These are phyloP conservation scores for Ditylenchus dipsaci DNA, from an alignment of 1,140 invertebrate genomes.

Conservation along the genomic window DNA sequence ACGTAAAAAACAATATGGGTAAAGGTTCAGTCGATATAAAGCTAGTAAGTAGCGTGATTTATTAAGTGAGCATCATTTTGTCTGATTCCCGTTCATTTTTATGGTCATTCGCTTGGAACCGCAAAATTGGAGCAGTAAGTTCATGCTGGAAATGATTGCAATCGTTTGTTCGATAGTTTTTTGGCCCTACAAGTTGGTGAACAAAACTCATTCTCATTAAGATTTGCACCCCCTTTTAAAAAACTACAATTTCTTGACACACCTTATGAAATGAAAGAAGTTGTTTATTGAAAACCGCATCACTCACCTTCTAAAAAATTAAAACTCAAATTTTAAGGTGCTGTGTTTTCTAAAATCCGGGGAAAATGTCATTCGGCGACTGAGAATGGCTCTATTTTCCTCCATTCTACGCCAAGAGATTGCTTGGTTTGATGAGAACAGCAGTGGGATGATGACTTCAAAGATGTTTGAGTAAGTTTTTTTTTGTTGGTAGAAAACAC, in stretches of 20 bases:
- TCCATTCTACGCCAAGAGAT: slow-evolving; percentile 80
- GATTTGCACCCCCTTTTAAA: neutral
- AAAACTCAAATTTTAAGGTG: slow-evolving; percentile 57
- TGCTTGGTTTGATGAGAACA: slow-evolving; percentile 80
- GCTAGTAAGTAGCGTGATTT: too few relatives aligned
- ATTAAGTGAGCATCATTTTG: too few relatives aligned
- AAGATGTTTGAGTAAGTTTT: slow-evolving; percentile 72
- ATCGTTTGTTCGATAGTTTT: neutral
- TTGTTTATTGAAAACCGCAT: too few relatives aligned
- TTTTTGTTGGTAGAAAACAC: neutral
- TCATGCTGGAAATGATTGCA: too few relatives aligned
- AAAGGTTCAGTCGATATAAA: too few relatives aligned
- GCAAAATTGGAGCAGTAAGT: too few relatives aligned
- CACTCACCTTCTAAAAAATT: too few relatives aligned
- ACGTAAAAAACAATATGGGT: too few relatives aligned
- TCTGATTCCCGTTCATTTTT: too few relatives aligned
- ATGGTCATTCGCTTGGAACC: too few relatives aligned
- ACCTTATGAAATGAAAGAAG: too few relatives aligned
- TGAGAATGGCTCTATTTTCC: slow-evolving; percentile 71
- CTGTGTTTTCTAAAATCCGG: slow-evolving; percentile 59
- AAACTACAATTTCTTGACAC: too few relatives aligned
- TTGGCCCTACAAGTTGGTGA: neutral
- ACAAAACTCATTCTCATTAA: neutral
- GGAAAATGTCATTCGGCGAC: slow-evolving; percentile 67
- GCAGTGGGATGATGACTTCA: slow-evolving; percentile 79